Evolutionary conservation across 2,113 vertebrate genomes (phyloP).

Genomic region (Scolopax mira): DNA sequence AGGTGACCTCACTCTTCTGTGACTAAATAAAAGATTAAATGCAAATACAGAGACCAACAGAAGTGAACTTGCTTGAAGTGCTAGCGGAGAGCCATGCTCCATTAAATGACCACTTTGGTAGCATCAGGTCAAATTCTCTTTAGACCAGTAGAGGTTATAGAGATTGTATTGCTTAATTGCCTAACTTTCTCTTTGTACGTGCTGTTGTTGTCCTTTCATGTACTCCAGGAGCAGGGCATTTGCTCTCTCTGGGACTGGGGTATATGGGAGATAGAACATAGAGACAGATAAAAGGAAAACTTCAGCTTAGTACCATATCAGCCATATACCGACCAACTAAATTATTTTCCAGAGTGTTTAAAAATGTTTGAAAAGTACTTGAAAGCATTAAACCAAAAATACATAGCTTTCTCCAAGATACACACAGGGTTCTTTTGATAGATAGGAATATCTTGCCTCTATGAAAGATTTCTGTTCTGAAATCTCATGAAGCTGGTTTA

Average conservation of each 20-base stretch:
- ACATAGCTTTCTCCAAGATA: neutral
- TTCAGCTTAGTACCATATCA: neutral
- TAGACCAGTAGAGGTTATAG: neutral
- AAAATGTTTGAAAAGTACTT: neutral
- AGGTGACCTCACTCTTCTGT: constrained; percentile 59
- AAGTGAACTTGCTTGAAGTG: constrained; percentile 43
- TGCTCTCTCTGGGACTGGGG: neutral
- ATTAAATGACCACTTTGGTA: constrained; percentile 19
- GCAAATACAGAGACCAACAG: constrained; percentile 55
- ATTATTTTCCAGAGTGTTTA: neutral
- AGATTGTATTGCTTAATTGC: constrained; percentile 38
- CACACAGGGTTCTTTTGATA: neutral
- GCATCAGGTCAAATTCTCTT: constrained; percentile 40
- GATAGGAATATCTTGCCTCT: neutral
- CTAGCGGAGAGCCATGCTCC: neutral
- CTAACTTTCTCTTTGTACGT: neutral
- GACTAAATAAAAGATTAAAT: constrained; percentile 71
- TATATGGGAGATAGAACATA: neutral
- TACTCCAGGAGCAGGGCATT: neutral
- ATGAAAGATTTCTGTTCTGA: neutral
- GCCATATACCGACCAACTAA: neutral
- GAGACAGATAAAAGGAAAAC: neutral
- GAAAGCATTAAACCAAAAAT: neutral
- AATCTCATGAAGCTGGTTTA: neutral
- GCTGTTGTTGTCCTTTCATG: neutral